Evolutionary conservation across 2,888 invertebrate genomes (phyloP).

Genomic region (Leucophenga maculata): DNA sequence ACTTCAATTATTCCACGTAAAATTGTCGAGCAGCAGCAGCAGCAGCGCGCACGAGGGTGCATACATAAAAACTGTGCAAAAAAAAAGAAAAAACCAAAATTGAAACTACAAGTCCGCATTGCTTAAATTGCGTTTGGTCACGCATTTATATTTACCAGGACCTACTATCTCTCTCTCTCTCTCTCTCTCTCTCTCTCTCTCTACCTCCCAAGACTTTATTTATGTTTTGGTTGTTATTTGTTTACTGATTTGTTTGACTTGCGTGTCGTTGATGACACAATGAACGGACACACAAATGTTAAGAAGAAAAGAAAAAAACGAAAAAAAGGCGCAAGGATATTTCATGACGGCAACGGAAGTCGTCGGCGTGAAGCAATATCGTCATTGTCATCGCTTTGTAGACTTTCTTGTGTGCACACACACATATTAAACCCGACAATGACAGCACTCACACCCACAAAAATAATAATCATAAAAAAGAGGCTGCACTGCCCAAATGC

Average conservation of each 20-base stretch:
- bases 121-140: slow-evolving; percentile 47
- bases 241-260: slow-evolving; percentile 66
- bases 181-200: slow-evolving; percentile 22
- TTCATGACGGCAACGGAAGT: slow-evolving; percentile 28
- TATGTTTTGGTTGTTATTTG: slow-evolving; percentile 48
- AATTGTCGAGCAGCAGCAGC: slow-evolving; percentile 41
- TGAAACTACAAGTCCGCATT: slow-evolving; percentile 31
- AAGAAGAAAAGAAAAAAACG: too few relatives aligned
- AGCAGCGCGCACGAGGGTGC: slow-evolving; percentile 26
- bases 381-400: neutral
- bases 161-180: slow-evolving; percentile 26
- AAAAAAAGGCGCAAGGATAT: too few relatives aligned
- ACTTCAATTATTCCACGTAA: slow-evolving; percentile 66
- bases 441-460: slow-evolving; percentile 5
- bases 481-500: slow-evolving; percentile 39
- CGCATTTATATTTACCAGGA: slow-evolving; percentile 55
- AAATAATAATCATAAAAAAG: slow-evolving; percentile 36
- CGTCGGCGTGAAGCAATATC: too few relatives aligned
- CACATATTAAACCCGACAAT: too few relatives aligned
- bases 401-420: too few relatives aligned
- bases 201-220: slow-evolving; percentile 3
- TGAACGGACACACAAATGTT: slow-evolving; percentile 17
- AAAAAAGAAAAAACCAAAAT: slow-evolving; percentile 24
- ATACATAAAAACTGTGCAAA: slow-evolving; percentile 34
- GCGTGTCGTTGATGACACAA: slow-evolving; percentile 67